Percentiles rank a stretch among this genome's conserved stretches.
Evolutionary conservation across 2,888 invertebrate species (phyloP).

Genomic region (Heliothis peltigera): DNA sequence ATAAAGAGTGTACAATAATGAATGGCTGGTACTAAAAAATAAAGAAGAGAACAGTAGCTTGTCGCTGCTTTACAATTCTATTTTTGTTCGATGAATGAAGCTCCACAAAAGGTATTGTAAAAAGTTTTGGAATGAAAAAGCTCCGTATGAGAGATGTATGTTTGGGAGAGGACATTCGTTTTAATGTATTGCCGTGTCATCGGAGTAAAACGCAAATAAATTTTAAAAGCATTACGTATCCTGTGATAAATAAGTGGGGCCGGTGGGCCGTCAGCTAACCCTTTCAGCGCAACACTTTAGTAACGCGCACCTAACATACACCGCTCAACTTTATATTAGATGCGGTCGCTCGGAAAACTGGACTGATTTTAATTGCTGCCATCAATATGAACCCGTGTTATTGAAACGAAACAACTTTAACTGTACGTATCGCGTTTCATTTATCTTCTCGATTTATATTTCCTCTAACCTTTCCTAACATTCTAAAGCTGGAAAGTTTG

Average conservation of each 20-base stretch:
- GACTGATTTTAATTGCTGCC: constrained; percentile 57
- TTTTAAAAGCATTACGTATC: constrained; percentile 83
- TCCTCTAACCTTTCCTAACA: too few relatives aligned
- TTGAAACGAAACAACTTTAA: constrained; percentile 58
- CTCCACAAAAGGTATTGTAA: constrained; percentile 60
- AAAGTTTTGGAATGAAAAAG: constrained; percentile 50
- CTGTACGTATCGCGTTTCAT: constrained; percentile 53
- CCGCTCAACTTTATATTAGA: constrained; percentile 42
- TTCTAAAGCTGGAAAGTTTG: too few relatives aligned
- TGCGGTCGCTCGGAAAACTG: constrained; percentile 50
- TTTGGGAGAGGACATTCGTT: constrained; percentile 76
- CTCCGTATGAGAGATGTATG: constrained; percentile 70
- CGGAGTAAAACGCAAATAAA: constrained; percentile 85
- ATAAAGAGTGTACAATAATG: constrained; percentile 69
- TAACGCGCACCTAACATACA: constrained; percentile 25
- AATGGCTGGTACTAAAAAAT: constrained; percentile 63
- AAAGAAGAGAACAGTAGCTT: constrained; percentile 54
- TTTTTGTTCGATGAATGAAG: constrained; percentile 74
- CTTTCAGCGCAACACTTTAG: constrained; percentile 72
- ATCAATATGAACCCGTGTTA: constrained; percentile 53
- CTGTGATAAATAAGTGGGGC: constrained; percentile 84
- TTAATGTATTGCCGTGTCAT: constrained; percentile 73
- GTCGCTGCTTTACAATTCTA: constrained; percentile 64
- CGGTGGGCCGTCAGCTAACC: constrained; percentile 70
- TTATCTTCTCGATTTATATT: constrained; percentile 56